Evolutionary conservation across 2,113 vertebrate genomes (phyloP), one percentile per base, ranked within the genome.

Genomic region (Melierax canorus): DNA sequence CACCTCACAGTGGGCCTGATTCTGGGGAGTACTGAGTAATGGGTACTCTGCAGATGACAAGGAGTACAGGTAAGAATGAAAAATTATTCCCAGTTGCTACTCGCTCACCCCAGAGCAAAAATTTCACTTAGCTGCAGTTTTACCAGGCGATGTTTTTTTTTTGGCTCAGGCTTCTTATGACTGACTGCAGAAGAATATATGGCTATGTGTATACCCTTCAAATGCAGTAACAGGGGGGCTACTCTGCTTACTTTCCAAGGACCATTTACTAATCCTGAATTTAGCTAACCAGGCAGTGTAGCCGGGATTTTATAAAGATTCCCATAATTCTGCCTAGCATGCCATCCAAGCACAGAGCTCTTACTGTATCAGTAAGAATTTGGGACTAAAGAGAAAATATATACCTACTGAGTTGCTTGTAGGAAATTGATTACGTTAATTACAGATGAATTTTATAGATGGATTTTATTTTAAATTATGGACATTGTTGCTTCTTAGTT

Each of bases 231-330:
- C 48, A 80, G 43, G 56, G 58, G 45, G 69, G 50, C 17, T 60
- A 72, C 93, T 93, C 64, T 92, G 85, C 63, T 93, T 94, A 51
- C 76, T 90, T 95, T 94, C 64, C 79, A 87, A 84, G 86, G 83
- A 63, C 68, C 71, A 86, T 94, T 95, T 92, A 80, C 67, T 83
- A 80, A 90, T 88, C 88, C 60, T 80, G 77, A 92, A 87, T 51
- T 96, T 75, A 94, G 73, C 51, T 92, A 96, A 92, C 86, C 66
- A 81, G 92, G 86, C 53, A 81, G 68, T 5, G 27, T 45, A 85
- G 39, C 62, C 60, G 36, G n/a, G 66, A 90, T 18, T 94, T 96
- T 91, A 66, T 87, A 92, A 87, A 87, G 74, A 55, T 90, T 92
- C 76, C 24, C 51, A 64, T 81, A 89, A 84, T 91, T 95, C 77